phyloP scores from a whole-genome alignment of 2,888 invertebrate genomes.

The Melolontha melolontha region DNA sequence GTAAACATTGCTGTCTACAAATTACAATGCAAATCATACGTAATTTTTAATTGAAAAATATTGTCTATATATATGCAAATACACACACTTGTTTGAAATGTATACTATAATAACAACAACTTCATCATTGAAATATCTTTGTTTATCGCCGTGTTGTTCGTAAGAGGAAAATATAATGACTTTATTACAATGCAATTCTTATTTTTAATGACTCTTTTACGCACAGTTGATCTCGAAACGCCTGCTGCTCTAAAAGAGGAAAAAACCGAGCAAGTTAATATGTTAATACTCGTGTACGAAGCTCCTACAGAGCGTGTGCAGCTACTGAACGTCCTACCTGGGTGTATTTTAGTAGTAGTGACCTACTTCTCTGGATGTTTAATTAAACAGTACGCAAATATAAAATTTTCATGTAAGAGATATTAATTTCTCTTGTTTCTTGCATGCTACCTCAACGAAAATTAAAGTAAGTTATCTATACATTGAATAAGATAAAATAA shows the following conservation, averaged over 20 bases:
- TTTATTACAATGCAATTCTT: constrained; percentile 13
- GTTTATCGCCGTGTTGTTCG: constrained; percentile 9
- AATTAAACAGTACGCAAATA: too few relatives aligned
- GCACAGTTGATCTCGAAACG: constrained; percentile 17
- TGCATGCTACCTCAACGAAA: too few relatives aligned
- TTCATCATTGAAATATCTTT: constrained; percentile 1
- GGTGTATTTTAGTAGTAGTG: too few relatives aligned
- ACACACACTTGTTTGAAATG: neutral
- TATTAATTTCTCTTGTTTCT: too few relatives aligned
- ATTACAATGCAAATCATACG: too few relatives aligned
- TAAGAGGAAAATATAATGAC: neutral
- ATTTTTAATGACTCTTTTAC: constrained; percentile 27
- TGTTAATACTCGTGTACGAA: constrained; percentile 17
- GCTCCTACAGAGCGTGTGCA: neutral
- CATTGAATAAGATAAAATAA: too few relatives aligned
- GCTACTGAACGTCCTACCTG: neutral
- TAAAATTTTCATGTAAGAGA: too few relatives aligned
- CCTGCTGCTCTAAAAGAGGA: neutral
- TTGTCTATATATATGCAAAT: neutral
- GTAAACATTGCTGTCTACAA: too few relatives aligned
- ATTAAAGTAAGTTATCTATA: too few relatives aligned
- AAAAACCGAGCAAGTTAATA: constrained; percentile 9
- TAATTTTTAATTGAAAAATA: too few relatives aligned
- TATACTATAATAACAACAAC: neutral
- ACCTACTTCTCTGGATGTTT: neutral